Evolutionary conservation across 1,140 invertebrate species (phyloP).

Genomic region (Riptortus pedestris): DNA sequence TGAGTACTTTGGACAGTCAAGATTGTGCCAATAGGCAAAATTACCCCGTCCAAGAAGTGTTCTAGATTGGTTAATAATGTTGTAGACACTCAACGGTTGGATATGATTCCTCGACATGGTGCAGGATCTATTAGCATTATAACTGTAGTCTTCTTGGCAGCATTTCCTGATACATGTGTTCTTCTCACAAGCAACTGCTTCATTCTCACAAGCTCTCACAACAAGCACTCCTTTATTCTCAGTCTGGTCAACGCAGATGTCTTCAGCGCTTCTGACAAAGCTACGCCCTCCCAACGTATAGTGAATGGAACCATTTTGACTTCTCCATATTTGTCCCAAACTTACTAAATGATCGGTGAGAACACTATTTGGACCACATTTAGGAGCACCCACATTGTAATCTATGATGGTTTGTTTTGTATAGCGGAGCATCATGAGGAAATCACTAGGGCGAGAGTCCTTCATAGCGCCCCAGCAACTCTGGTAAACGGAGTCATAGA

Average conservation of each 20-base stretch:
- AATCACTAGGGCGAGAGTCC: not conserved
- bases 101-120: not conserved
- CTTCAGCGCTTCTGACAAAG: constrained; percentile 24
- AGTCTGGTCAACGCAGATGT: constrained; percentile 27
- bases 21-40: not conserved
- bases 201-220: constrained; percentile 25
- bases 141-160: constrained; percentile 9
- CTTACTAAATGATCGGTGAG: constrained; percentile 23
- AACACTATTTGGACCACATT: constrained; percentile 19
- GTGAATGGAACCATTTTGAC: constrained; percentile 23
- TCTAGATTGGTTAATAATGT: not conserved
- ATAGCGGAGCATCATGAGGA: constrained; percentile 22
- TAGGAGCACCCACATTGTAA: constrained; percentile 21
- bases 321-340: constrained; percentile 18
- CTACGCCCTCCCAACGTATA: constrained; percentile 1
- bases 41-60: not conserved
- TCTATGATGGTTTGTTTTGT: constrained; percentile 17
- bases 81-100: not conserved
- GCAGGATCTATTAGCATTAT: not conserved
- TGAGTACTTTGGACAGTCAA: constrained; percentile 2
- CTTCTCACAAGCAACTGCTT: constrained; percentile 13
- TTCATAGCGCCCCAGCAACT: constrained; percentile 21
- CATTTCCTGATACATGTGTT: constrained; percentile 28
- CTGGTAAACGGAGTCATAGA: constrained; percentile 20
- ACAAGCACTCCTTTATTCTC: constrained; percentile 23